Evolutionary conservation across 2,888 invertebrate genomes (phyloP), one percentile per base, ranked within the genome.

Genomic region (Drosophila phalerata): DNA sequence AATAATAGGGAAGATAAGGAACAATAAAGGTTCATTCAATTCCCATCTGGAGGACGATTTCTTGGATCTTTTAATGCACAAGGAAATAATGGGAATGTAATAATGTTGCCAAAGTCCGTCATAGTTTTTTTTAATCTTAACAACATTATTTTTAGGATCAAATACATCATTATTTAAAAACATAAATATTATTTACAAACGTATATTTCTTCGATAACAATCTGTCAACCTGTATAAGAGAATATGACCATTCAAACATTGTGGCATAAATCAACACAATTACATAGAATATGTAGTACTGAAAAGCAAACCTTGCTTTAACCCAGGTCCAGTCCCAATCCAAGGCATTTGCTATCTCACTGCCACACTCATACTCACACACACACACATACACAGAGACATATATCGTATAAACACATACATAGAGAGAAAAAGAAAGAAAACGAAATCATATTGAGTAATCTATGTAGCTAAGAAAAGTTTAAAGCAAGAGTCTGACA

Each of bases 401-500:
- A 45, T 37, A 28, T 40, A 58, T 17, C 30, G 13, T n/a, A 53
- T 10, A 53, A 17, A 47, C 17, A 45, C 45, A 47, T n/a, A 45
- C 45, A 45, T 22, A 56, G 11, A 60, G 25, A 57, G 19, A 55
- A 25, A 48, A 40, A 37, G 32, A 43, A 61, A 49, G 25, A 38
- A 53, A 65, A 51, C 22, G 11, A 28, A 61, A 56, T 17, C 13
- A 62, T 45, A 62, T 73, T 63, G 57, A 61, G 66, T 66, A 77
- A 69, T 55, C 42, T 66, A 72, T 55, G 40, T 69, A 73, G 62
- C 58, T 62, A 70, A 70, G 52, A 65, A 51, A 73, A 63, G 76
- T 75, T 74, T 62, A 75, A 90, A 88, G 91, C 86, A 90, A 91
- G 85, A 91, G 91, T 91, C 91, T 91, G 91, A 91, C 85, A 91